Conservation (phyloP, 2,113 vertebrate genomes). For the Vulpes lagopus region DNA sequence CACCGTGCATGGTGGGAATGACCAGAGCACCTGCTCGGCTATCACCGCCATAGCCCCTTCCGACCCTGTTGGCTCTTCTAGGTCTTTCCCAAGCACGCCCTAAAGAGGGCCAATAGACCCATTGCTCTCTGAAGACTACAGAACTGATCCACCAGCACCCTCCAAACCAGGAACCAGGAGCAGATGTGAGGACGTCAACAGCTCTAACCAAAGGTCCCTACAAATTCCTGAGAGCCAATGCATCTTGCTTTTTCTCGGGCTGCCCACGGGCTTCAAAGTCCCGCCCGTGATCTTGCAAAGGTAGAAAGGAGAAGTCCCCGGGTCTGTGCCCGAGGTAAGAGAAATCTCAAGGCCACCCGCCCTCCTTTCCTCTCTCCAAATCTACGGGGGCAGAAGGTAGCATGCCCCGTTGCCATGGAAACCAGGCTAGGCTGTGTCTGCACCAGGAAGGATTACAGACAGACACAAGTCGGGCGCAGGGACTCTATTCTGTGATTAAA, state of each 20-base stretch:
- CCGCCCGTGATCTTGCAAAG: background rate
- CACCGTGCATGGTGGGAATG: background rate
- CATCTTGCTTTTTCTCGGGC: background rate
- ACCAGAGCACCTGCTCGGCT: background rate
- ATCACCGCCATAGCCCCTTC: background rate
- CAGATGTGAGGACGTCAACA: background rate
- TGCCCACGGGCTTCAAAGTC: background rate
- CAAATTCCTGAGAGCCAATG: background rate
- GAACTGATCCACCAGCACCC: background rate
- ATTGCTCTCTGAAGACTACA: background rate
- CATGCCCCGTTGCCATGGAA: constrained; percentile 54
- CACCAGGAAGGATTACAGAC: constrained; percentile 60
- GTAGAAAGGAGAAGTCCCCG: background rate
- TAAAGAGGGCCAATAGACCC: background rate
- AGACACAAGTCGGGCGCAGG: background rate
- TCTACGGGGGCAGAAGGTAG: background rate
- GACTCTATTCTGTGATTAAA: constrained; percentile 45
- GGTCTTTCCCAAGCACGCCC: background rate
- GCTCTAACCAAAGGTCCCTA: background rate
- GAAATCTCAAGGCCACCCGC: background rate
- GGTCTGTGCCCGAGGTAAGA: background rate
- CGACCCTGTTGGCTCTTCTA: background rate
- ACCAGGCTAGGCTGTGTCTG: background rate
- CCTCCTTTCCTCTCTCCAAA: background rate
- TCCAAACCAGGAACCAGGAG: background rate